Evolutionary conservation across 2,113 vertebrate species (phyloP).

Genomic region (Lamprologus ornatipinnis): DNA sequence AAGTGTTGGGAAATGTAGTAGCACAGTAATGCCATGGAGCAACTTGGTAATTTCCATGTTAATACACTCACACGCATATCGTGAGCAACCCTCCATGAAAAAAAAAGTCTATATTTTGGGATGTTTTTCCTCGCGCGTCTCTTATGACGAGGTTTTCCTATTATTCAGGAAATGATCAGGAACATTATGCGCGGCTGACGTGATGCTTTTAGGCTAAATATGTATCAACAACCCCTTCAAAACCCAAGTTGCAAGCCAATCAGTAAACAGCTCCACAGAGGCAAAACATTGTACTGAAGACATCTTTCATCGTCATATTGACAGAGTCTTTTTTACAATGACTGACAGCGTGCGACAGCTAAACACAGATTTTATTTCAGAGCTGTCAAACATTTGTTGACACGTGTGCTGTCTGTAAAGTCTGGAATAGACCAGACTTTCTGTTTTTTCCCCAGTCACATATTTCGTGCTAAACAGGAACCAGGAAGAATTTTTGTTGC

Average conservation of each 20-base stretch:
- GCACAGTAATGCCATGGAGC: neutral
- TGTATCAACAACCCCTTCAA: neutral
- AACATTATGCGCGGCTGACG: neutral
- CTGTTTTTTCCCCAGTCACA: neutral
- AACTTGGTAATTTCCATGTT: neutral
- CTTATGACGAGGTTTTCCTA: neutral
- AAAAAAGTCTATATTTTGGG: neutral
- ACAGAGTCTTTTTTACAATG: constrained; percentile 35
- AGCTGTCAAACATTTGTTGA: constrained; percentile 52
- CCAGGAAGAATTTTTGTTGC: neutral
- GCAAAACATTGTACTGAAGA: constrained; percentile 26
- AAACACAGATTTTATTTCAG: constrained; percentile 51
- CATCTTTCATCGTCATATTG: constrained; percentile 25
- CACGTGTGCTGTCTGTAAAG: constrained; percentile 15
- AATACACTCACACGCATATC: neutral
- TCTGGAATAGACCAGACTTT: constrained; percentile 27
- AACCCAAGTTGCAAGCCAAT: neutral
- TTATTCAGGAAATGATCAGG: neutral
- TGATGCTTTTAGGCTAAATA: neutral
- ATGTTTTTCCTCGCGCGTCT: neutral
- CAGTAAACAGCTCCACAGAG: neutral
- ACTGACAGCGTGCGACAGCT: constrained; percentile 46
- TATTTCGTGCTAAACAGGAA: neutral
- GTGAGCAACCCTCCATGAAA: neutral
- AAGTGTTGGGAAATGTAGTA: neutral